phyloP scores from a whole-genome alignment of 1,140 invertebrate genomes.

The Calliphora vicina region DNA sequence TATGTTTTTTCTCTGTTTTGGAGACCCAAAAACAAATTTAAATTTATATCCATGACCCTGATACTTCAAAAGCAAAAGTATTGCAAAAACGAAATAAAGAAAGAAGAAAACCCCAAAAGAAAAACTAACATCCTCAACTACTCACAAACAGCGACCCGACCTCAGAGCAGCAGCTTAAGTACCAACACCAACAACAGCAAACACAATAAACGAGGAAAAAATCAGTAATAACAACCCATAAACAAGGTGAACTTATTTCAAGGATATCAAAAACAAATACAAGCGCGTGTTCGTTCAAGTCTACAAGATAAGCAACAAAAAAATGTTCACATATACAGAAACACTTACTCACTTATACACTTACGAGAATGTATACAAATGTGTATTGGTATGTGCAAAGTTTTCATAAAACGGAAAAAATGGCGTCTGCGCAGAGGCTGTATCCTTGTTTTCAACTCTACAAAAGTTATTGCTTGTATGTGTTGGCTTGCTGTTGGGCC shows the following conservation, averaged over 20 bases:
- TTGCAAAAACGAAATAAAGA: not conserved
- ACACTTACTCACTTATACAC: not conserved
- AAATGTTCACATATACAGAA: not conserved
- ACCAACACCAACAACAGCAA: not conserved
- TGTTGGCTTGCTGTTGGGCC: not conserved
- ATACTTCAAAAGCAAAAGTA: conserved; percentile 44
- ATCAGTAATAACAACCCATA: not conserved
- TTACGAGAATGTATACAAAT: not conserved
- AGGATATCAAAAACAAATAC: conserved; percentile 35
- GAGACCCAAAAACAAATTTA: conserved; percentile 46
- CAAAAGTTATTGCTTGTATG: not conserved
- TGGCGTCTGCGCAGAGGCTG: not conserved
- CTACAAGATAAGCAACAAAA: conserved; percentile 16
- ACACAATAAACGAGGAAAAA: not conserved
- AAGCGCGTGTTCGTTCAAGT: conserved; percentile 4
- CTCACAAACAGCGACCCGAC: not conserved
- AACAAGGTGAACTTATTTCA: conserved; percentile 35
- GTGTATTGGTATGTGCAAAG: conserved; percentile 44
- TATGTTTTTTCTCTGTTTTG: conserved; percentile 12
- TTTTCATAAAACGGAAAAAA: conserved; percentile 34
- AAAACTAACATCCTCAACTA: not conserved
- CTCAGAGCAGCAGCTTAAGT: not conserved
- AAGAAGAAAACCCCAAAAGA: not conserved
- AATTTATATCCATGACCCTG: conserved; percentile 63
- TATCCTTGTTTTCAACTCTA: conserved; percentile 29